Base-by-base conservation (phyloP, 2,113 vertebrate genomes). In the Prochilodus magdalenae region DNA sequence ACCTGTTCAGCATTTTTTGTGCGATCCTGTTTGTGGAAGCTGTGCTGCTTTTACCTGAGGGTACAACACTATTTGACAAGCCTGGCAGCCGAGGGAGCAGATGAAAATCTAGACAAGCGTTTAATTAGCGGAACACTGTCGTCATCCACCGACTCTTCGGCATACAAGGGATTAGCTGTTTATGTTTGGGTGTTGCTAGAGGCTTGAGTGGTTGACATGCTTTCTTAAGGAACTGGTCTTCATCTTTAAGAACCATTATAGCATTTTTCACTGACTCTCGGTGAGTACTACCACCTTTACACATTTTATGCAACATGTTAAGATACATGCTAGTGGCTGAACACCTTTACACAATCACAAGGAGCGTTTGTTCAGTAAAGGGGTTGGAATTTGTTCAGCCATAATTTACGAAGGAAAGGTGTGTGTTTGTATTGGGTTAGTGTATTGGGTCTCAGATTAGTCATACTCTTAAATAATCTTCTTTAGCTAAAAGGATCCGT, bases 51-150 rank as follows among this genome's bases (percentile, higher is more conserved):
- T 78, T 60, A 40, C 49, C 77, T 75, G 73, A 75, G 67, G 53
- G n/a, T 26, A 44, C 51, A 22, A 20, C 36, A 16, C 24, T 69
- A 18, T 55, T 55, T 55, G 44, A 79, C 67, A 83, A 63, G 26
- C 44, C 27, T 22, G 47, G 44, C 29, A 66, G 10, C 33, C 49
- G 73, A 20, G 62, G 69, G 40, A 63, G 49, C 40, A 40, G 66
- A 27, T 5, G 16, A 62, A 73, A 49, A 67, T 47, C 49, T 76
- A 75, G 79, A 73, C 81, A 67, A 77, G 77, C 29, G 29, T 73
- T 80, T 86, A 73, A 80, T 81, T 70, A 77, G 60, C 26, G 10
- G 27, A 60, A 13, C 47, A 62, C 63, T 75, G 15, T 72, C 26
- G 22, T 72, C n/a, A 47, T 69, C 36, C n/a, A 27, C 29, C 3